phyloP scores from a whole-genome alignment of 2,113 vertebrate genomes.

The Sprattus sprattus region DNA sequence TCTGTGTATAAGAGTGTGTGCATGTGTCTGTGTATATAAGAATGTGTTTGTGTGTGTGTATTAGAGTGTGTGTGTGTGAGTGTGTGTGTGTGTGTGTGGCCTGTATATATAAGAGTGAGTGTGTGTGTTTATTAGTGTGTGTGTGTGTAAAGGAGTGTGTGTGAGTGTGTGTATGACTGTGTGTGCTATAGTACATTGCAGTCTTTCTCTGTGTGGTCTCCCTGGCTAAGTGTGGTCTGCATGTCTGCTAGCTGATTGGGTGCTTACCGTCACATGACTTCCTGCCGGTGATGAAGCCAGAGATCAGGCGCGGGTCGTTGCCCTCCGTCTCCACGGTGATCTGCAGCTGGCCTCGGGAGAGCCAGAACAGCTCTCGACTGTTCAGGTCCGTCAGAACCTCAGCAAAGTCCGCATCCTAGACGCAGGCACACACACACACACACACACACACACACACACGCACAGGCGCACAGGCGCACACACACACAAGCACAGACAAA shows the following conservation, averaged over 20 bases:
- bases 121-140: neutral
- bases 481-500: no score
- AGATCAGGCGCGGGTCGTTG: slow-evolving; percentile 68
- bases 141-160: neutral
- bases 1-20: no score
- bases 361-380: slow-evolving; percentile 84
- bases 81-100: slow-evolving; percentile 1
- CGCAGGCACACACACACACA: slow-evolving; percentile 32
- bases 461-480: slow-evolving; percentile 17
- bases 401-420: slow-evolving; percentile 86
- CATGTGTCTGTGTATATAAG: no score
- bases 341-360: slow-evolving; percentile 86
- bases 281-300: slow-evolving; percentile 81
- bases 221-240: neutral
- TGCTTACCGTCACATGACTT: slow-evolving; percentile 92
- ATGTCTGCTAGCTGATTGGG: neutral
- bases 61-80: neutral
- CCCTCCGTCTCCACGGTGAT: slow-evolving; percentile 78
- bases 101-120: no score
- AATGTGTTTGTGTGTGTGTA: no score
- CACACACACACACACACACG: slow-evolving; percentile 29
- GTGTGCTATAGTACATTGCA: neutral
- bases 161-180: slow-evolving; percentile 10
- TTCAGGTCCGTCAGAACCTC: slow-evolving; percentile 89
- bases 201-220: neutral